Percentiles rank a stretch among this genome's conserved stretches.
These are phyloP conservation scores for Callitettix versicolor DNA, from an alignment of 1,140 invertebrate genomes.

Conservation along the genomic window DNA sequence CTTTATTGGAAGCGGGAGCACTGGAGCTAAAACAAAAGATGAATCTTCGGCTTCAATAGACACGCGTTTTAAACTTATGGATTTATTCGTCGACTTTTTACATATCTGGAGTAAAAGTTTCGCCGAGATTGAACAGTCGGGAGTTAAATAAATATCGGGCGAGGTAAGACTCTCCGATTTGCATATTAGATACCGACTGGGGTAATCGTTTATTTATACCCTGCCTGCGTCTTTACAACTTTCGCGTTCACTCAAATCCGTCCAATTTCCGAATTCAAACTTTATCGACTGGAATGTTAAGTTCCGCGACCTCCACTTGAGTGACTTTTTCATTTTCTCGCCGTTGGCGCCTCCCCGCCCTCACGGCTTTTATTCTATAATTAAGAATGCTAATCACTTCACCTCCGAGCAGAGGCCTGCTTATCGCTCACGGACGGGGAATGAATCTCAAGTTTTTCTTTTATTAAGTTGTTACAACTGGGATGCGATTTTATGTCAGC, in stretches of 20 bases:
- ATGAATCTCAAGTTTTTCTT: too few species aligned
- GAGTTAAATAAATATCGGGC: constrained; percentile 1
- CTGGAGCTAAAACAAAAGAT: constrained; percentile 3
- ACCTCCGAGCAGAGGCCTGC: background rate
- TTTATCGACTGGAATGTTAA: constrained; percentile 17
- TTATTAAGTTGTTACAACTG: too few species aligned
- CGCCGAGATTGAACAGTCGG: background rate
- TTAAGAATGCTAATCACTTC: constrained; percentile 19
- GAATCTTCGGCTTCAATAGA: constrained; percentile 14
- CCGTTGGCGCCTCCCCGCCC: background rate
- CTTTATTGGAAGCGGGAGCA: constrained; percentile 16
- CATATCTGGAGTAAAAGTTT: background rate
- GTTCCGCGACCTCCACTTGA: background rate
- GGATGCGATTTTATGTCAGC: too few species aligned
- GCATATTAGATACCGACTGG: constrained; percentile 12
- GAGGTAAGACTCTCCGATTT: constrained; percentile 5
- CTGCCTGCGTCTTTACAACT: background rate
- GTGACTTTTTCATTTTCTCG: background rate
- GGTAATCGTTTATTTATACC: constrained; percentile 20
- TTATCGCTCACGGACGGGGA: background rate
- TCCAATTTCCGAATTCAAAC: background rate
- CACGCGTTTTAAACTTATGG: constrained; percentile 19
- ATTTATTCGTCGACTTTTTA: constrained; percentile 13
- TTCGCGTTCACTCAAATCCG: background rate
- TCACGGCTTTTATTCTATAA: constrained; percentile 12